Conservation (phyloP, 2,888 invertebrate genomes). For the Drosophila nr. fundita region DNA sequence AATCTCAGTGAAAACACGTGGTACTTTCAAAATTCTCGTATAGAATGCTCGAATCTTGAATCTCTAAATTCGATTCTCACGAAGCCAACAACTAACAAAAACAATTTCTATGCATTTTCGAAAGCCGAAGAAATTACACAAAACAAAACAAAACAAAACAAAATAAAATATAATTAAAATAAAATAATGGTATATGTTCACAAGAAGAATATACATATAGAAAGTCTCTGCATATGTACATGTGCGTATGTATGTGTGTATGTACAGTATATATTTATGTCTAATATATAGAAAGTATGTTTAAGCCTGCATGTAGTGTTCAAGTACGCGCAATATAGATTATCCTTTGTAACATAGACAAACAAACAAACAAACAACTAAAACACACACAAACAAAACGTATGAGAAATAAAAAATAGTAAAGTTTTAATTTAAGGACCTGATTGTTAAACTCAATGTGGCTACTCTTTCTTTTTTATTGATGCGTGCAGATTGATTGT, state of each 20-base stretch:
- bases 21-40: slow-evolving; percentile 1
- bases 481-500: neutral
- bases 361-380: slow-evolving; percentile 18
- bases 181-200: slow-evolving; percentile 53
- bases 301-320: slow-evolving; percentile 65
- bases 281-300: slow-evolving; percentile 30
- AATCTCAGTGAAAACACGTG: neutral
- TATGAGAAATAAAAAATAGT: slow-evolving; percentile 45
- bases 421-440: slow-evolving; percentile 53
- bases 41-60: slow-evolving; percentile 18
- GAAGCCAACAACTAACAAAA: slow-evolving; percentile 25
- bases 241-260: slow-evolving; percentile 30
- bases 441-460: neutral
- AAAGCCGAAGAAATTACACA: slow-evolving; percentile 66
- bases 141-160: neutral
- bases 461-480: neutral
- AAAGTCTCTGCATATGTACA: slow-evolving; percentile 20
- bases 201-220: slow-evolving; percentile 59
- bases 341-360: slow-evolving; percentile 72
- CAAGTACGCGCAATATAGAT: slow-evolving; percentile 78
- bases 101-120: slow-evolving; percentile 44
- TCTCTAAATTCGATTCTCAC: slow-evolving; percentile 29
- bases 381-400: slow-evolving; percentile 16
- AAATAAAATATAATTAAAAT: neutral
- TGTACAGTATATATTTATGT: slow-evolving; percentile 23